Percentiles rank a stretch among this genome's conserved stretches.
Evolutionary conservation across 2,797 vertebrate species (phyloP).

Genomic region (Syncerus caffer): DNA sequence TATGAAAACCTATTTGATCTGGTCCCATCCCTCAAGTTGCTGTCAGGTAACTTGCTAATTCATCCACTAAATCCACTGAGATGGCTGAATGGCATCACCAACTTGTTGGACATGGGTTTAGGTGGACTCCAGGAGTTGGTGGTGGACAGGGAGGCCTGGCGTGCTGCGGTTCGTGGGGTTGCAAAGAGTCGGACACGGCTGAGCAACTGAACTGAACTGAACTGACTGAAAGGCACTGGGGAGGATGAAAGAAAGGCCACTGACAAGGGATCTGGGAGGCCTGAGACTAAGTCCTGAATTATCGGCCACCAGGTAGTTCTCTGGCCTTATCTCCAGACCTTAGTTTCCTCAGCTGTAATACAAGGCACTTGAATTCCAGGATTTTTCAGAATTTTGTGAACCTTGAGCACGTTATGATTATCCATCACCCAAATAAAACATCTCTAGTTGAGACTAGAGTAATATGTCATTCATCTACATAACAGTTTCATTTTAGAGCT

Average conservation of each 20-base stretch:
- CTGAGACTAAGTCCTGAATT: background rate
- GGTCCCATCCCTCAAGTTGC: background rate
- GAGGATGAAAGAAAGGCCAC: background rate
- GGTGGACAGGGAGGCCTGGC: too few relatives aligned
- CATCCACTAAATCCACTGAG: background rate
- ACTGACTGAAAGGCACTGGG: background rate
- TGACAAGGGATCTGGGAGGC: background rate
- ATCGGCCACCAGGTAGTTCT: background rate
- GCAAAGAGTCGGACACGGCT: too few relatives aligned
- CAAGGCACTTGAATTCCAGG: background rate
- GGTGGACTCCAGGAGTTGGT: too few relatives aligned
- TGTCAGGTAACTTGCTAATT: background rate
- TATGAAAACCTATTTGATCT: background rate
- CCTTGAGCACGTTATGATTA: background rate
- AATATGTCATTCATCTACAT: background rate
- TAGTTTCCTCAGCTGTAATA: background rate
- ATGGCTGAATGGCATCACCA: too few relatives aligned
- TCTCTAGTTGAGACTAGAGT: background rate
- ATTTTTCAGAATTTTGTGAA: background rate
- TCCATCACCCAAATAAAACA: background rate
- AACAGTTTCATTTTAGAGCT: background rate
- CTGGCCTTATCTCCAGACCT: background rate
- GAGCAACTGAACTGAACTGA: too few relatives aligned
- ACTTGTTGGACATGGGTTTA: too few relatives aligned
- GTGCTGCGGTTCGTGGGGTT: fast-evolving